Evolutionary conservation across 2,113 vertebrate species (phyloP).

Genomic region (Gadus macrocephalus): DNA sequence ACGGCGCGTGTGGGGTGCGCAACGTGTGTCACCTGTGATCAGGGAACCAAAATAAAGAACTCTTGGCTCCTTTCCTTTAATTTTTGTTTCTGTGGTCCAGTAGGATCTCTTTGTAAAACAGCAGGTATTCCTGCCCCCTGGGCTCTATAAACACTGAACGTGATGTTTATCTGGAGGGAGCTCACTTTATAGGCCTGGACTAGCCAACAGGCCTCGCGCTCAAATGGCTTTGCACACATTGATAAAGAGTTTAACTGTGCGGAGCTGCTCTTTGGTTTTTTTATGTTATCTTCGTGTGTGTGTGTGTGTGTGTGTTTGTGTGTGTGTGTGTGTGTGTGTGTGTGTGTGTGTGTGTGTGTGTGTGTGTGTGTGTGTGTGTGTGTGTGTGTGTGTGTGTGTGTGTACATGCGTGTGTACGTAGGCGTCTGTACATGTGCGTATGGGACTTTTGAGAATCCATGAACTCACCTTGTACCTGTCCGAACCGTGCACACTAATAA

Average conservation of each 20-base stretch:
- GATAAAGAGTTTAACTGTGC: no score
- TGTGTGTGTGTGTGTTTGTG: neutral
- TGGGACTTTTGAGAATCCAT: slow-evolving; percentile 21
- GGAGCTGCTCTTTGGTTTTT: no score
- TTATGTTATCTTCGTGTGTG: neutral
- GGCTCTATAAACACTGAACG: no score
- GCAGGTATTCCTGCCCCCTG: neutral
- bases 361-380: neutral
- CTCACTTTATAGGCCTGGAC: neutral
- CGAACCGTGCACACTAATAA: no score
- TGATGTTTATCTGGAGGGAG: neutral
- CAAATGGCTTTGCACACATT: neutral
- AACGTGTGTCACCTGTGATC: neutral
- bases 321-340: neutral
- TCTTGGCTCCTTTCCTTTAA: neutral
- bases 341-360: neutral
- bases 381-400: neutral
- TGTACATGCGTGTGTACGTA: neutral
- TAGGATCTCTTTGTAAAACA: neutral
- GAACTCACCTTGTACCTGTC: no score
- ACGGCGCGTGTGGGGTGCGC: neutral
- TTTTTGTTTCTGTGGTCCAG: neutral
- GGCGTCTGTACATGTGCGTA: neutral
- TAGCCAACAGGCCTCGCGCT: neutral
- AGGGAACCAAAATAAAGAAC: slow-evolving; percentile 9